These are phyloP conservation scores for Coregonus suidteri DNA, from an alignment of 2,797 vertebrate genomes.

Conservation along the genomic window DNA sequence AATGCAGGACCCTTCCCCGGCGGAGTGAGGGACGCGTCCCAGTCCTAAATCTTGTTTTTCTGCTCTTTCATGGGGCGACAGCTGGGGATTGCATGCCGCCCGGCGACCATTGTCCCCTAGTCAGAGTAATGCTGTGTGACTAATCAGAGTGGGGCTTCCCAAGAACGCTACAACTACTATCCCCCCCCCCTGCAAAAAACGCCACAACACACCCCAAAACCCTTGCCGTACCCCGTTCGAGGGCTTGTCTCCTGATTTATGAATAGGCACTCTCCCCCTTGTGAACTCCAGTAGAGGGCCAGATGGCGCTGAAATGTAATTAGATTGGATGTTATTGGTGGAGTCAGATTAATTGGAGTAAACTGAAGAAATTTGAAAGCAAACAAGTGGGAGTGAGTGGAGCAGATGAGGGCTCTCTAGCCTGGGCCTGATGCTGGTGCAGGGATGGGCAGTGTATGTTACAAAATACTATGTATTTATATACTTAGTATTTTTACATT, in stretches of 20 bases:
- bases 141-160: constrained; percentile 91
- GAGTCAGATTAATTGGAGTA: constrained; percentile 71
- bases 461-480: constrained; percentile 1
- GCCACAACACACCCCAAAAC: constrained; percentile 60
- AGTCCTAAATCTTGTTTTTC: constrained; percentile 94
- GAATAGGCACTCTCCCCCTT: constrained; percentile 53
- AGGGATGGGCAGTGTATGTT: not conserved
- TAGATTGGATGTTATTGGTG: constrained; percentile 69
- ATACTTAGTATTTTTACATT: not conserved
- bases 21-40: constrained; percentile 87
- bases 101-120: constrained; percentile 87
- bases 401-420: constrained; percentile 52
- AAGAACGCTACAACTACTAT: constrained; percentile 81
- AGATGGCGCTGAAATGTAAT: constrained; percentile 77
- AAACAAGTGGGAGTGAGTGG: constrained; percentile 69
- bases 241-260: constrained; percentile 58
- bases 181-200: constrained; percentile 42
- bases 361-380: constrained; percentile 72
- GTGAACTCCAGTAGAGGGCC: constrained; percentile 74
- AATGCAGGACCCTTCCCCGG: constrained; percentile 82
- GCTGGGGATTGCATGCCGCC: constrained; percentile 91
- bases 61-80: constrained; percentile 91
- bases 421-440: constrained; percentile 37
- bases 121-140: constrained; percentile 93
- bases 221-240: constrained; percentile 50